phyloP scores from a whole-genome alignment of 2,113 vertebrate genomes.

The Lagopus muta region DNA sequence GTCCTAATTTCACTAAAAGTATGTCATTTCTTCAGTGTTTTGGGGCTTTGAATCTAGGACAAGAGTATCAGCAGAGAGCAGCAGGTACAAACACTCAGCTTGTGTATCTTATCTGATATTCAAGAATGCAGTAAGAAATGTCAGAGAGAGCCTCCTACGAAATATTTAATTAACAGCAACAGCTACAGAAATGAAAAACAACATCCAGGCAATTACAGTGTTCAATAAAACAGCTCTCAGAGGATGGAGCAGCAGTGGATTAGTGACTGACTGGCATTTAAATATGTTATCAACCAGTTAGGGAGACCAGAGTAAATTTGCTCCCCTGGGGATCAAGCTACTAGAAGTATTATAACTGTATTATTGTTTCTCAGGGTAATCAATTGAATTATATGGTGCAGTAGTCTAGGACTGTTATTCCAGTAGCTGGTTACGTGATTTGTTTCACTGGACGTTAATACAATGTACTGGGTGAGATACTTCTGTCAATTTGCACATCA shows the following conservation, averaged over 20 bases:
- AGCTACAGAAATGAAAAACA: constrained; percentile 84
- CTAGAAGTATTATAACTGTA: constrained; percentile 70
- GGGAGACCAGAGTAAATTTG: constrained; percentile 68
- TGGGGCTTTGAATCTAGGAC: constrained; percentile 86
- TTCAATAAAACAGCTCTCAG: constrained; percentile 80
- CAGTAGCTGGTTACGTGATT: constrained; percentile 38
- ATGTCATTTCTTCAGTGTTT: constrained; percentile 94
- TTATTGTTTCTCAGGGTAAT: constrained; percentile 70
- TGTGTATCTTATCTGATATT: constrained; percentile 85
- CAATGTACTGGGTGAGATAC: neutral
- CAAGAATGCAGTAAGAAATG: constrained; percentile 79
- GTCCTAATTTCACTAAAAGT: constrained; percentile 90
- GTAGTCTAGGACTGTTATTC: constrained; percentile 47
- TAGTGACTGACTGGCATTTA: constrained; percentile 82
- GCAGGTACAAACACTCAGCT: constrained; percentile 74
- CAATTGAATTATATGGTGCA: constrained; percentile 77
- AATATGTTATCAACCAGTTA: constrained; percentile 80
- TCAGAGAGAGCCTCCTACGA: constrained; percentile 76
- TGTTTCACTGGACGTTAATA: constrained; percentile 6
- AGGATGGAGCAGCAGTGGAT: constrained; percentile 76
- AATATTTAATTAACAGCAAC: constrained; percentile 87
- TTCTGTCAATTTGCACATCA: neutral
- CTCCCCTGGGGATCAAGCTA: constrained; percentile 59
- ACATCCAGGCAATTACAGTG: constrained; percentile 82
- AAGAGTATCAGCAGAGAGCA: constrained; percentile 82